A percentile compares a stretch with the other conserved stretches of the same genome.
phyloP scores from a whole-genome alignment of 2,888 invertebrate species.

The Oscheius sp. region DNA sequence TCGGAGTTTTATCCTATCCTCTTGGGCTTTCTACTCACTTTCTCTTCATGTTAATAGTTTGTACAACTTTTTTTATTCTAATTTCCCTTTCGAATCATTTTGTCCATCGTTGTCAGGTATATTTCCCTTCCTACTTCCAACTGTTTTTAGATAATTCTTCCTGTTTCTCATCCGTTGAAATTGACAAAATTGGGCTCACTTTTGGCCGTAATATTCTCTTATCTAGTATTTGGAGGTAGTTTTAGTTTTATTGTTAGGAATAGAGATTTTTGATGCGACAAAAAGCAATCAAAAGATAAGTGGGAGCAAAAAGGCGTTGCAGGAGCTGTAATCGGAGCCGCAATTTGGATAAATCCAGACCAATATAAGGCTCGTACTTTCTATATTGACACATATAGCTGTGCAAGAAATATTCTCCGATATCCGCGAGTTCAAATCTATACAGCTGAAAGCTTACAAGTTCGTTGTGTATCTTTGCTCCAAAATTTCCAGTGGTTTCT shows the following conservation, averaged over 20 bases:
- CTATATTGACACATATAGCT: slow-evolving; percentile 6
- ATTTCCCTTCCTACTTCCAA: background rate
- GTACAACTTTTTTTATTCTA: background rate
- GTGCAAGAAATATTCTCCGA: slow-evolving; percentile 8
- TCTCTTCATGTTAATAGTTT: background rate
- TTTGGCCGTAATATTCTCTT: background rate
- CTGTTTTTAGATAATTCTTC: background rate
- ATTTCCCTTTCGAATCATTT: background rate
- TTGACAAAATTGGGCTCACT: background rate
- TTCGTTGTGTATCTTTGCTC: background rate
- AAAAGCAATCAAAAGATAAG: too few relatives aligned
- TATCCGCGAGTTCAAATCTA: slow-evolving; percentile 1
- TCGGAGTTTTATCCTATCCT: slow-evolving; percentile 5
- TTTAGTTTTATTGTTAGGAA: too few relatives aligned
- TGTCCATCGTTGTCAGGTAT: slow-evolving; percentile 11
- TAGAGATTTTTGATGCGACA: too few relatives aligned
- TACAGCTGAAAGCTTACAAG: background rate
- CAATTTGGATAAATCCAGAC: background rate
- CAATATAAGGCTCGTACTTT: background rate
- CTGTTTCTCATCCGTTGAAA: background rate
- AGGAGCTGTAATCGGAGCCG: background rate
- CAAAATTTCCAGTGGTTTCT: background rate
- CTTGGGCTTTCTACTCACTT: background rate
- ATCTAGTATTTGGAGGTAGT: background rate
- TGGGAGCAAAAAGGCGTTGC: too few relatives aligned